These are phyloP conservation scores for Blastobasis lacticolella DNA, from an alignment of 2,888 invertebrate species.

Conservation along the genomic window DNA sequence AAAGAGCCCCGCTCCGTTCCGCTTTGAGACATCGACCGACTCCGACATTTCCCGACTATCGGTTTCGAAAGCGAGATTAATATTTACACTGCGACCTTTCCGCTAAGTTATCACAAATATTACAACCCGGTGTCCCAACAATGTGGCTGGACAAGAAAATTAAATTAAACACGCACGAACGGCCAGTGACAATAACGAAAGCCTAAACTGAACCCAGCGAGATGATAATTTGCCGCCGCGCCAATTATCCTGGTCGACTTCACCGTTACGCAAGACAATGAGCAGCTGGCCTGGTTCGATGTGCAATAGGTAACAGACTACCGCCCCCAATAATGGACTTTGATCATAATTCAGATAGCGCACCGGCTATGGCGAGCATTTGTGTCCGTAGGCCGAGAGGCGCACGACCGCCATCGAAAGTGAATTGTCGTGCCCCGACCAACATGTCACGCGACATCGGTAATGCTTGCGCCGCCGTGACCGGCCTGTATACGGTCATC, in stretches of 20 bases:
- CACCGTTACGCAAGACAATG: slow-evolving; percentile 66
- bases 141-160: slow-evolving; percentile 45
- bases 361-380: slow-evolving; percentile 51
- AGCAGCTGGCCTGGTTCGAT: slow-evolving; percentile 46
- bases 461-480: slow-evolving; percentile 34
- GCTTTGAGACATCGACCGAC: background rate
- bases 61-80: slow-evolving; percentile 1
- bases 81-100: slow-evolving; percentile 20
- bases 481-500: slow-evolving; percentile 50
- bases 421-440: slow-evolving; percentile 52
- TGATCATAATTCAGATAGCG: slow-evolving; percentile 66
- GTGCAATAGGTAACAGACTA: slow-evolving; percentile 57
- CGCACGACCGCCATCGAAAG: slow-evolving; percentile 64
- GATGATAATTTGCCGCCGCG: slow-evolving; percentile 39
- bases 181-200: slow-evolving; percentile 53
- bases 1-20: background rate
- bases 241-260: slow-evolving; percentile 63
- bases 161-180: slow-evolving; percentile 66
- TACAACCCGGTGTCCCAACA: slow-evolving; percentile 32
- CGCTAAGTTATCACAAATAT: slow-evolving; percentile 23
- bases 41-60: background rate
- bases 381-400: slow-evolving; percentile 51
- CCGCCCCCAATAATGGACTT: slow-evolving; percentile 28
- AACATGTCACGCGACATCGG: slow-evolving; percentile 45
- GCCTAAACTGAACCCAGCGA: slow-evolving; percentile 34